These are phyloP conservation scores for Drosophila borealis DNA, from an alignment of 2,888 invertebrate genomes.

Conservation along the genomic window DNA sequence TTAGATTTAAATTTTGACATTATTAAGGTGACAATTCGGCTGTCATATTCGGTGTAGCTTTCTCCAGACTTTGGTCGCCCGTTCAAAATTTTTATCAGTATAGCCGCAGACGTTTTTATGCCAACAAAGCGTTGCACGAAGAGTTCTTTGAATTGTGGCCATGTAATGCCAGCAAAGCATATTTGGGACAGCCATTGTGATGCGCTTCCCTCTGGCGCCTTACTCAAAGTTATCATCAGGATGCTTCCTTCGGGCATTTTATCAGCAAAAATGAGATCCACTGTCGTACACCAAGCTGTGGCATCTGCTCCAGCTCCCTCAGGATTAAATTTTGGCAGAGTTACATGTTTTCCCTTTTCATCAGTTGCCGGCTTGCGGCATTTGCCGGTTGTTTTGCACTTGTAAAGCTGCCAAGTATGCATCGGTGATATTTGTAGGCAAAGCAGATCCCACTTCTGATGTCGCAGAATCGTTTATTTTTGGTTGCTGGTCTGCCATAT, in stretches of 20 bases:
- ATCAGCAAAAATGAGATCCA: slow-evolving; percentile 1
- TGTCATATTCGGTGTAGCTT: slow-evolving; percentile 9
- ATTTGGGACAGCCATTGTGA: neutral
- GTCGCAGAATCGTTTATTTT: no score
- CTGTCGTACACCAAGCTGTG: neutral
- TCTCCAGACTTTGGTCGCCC: slow-evolving; percentile 16
- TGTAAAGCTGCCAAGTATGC: no score
- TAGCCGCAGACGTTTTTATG: slow-evolving; percentile 4
- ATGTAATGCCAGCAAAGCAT: slow-evolving; percentile 9
- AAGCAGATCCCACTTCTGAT: no score
- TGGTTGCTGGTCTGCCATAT: no score
- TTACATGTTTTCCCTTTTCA: neutral
- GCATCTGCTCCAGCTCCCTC: neutral
- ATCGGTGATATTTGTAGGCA: no score
- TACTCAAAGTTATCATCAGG: neutral
- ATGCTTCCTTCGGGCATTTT: neutral
- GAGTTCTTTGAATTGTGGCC: slow-evolving; percentile 8
- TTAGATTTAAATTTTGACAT: slow-evolving; percentile 17
- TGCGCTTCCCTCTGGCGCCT: no score
- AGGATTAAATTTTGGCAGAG: slow-evolving; percentile 2
- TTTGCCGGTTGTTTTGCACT: no score
- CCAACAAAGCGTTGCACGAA: slow-evolving; percentile 8
- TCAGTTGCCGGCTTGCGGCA: slow-evolving; percentile 17
- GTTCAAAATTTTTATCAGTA: slow-evolving; percentile 3
- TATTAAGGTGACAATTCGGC: slow-evolving; percentile 12